Base-by-base conservation (phyloP, 2,888 invertebrate genomes). In the Cyaniris semiargus region DNA sequence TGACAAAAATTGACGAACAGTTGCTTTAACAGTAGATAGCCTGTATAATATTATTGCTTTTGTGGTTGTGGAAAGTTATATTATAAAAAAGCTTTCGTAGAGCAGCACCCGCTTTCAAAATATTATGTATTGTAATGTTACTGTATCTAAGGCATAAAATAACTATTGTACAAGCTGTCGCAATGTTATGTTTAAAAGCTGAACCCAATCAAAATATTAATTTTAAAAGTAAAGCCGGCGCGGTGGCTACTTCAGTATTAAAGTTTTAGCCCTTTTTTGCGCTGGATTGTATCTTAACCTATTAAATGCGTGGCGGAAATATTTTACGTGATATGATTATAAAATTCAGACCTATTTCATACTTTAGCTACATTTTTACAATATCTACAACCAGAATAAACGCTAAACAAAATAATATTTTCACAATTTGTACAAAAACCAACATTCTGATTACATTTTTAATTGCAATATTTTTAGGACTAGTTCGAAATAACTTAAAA, bases 401-500 rank as follows among this genome's bases (percentile, higher is more conserved):
- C 13, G 15, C 44, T 53, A 74, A 74, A 53, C 78, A 77, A 78
- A 79, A 84, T 84, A 81, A 83, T 78, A 80, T 79, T 79, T 79
- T 79, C 79, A 81, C 79, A 78, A 78, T 85, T 84, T 85, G 84
- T 85, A 87, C 85, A 87, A 85, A 85, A 88, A 83, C 82, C 79
- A 78, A 82, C 81, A 81, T 76, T 77, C 78, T 78, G 79, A 58
- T 79, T 78, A 78, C 79, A 82, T 81, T 82, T 82, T 84, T 82
- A 82, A 83, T 84, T 82, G 87, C 87, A 87, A 89, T 89, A 87
- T 53, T 87, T 89, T 90, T 89, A 91, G 89, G 93, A 93, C 93
- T 93, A 93, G 93, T 86, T 92, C 87, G 89, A 90, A 90, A 89
- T 89, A 90, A 92, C 89, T 91, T 92, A 92, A 91, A 92, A 93